Evolutionary conservation across 1,140 invertebrate genomes (phyloP).

Genomic region (Lepidurus packardi): DNA sequence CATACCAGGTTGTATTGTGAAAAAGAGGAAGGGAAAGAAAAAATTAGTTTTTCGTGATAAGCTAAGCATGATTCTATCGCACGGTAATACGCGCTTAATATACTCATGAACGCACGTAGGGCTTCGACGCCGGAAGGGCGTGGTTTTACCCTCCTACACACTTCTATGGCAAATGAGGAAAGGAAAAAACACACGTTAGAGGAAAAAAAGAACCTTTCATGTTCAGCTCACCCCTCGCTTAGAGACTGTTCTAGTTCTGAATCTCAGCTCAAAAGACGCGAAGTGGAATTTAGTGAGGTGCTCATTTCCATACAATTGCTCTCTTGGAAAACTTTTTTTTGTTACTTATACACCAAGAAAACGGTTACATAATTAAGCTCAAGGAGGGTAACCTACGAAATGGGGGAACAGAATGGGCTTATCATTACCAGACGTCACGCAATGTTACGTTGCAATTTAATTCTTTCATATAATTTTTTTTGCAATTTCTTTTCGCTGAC

Average conservation of each 20-base stretch:
- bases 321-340: background rate
- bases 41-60: background rate
- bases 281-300: background rate
- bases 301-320: constrained; percentile 10
- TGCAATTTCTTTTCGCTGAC: no score
- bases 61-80: background rate
- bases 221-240: background rate
- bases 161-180: background rate
- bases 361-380: background rate
- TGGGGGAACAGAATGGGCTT: background rate
- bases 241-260: background rate
- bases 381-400: background rate
- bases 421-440: background rate
- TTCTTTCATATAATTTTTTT: no score
- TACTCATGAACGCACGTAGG: background rate
- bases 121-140: background rate
- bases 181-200: background rate
- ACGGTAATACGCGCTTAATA: background rate
- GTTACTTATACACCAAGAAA: background rate
- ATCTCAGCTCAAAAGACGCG: background rate
- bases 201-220: background rate
- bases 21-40: no score
- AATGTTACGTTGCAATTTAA: background rate
- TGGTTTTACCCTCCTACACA: background rate
- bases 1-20: no score